Evolutionary conservation across 2,113 vertebrate species (phyloP).

Genomic region (Xiphophorus maculatus): DNA sequence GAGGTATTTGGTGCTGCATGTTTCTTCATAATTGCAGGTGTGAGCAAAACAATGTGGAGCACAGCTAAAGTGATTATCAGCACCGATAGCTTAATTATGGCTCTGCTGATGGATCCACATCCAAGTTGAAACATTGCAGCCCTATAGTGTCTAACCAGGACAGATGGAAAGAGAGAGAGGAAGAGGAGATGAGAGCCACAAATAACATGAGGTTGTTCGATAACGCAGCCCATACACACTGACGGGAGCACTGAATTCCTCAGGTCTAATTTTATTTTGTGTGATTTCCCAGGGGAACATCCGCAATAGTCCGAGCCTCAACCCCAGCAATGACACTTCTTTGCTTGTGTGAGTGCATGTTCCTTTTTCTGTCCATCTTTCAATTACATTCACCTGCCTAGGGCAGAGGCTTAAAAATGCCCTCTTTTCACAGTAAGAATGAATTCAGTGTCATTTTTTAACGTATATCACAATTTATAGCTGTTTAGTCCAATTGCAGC

Average conservation of each 20-base stretch:
- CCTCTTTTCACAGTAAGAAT: conserved; percentile 7
- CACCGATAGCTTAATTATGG: conserved; percentile 2
- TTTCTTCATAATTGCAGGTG: neutral
- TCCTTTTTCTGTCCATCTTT: conserved; percentile 1
- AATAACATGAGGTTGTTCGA: conserved; percentile 18
- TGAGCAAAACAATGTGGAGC: neutral
- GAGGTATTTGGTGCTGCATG: neutral
- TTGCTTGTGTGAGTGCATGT: conserved; percentile 28
- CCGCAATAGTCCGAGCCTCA: conserved; percentile 46
- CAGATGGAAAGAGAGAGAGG: conserved; percentile 1
- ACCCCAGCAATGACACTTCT: conserved; percentile 48
- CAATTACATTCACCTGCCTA: conserved; percentile 6
- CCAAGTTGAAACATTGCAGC: conserved; percentile 13
- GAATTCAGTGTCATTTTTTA: conserved; percentile 18
- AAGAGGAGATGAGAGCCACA: conserved; percentile 10
- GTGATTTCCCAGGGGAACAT: conserved; percentile 68
- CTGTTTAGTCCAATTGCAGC: conserved; percentile 51
- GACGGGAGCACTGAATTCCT: conserved; percentile 33
- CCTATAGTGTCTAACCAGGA: neutral
- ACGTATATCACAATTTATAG: conserved; percentile 40
- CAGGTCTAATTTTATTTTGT: conserved; percentile 69
- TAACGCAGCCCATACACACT: conserved; percentile 14
- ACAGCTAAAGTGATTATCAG: conserved; percentile 4
- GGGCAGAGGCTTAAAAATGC: conserved; percentile 29
- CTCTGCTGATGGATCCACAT: neutral